Conservation (phyloP, 2,888 invertebrate species). For the Thecophora atra region DNA sequence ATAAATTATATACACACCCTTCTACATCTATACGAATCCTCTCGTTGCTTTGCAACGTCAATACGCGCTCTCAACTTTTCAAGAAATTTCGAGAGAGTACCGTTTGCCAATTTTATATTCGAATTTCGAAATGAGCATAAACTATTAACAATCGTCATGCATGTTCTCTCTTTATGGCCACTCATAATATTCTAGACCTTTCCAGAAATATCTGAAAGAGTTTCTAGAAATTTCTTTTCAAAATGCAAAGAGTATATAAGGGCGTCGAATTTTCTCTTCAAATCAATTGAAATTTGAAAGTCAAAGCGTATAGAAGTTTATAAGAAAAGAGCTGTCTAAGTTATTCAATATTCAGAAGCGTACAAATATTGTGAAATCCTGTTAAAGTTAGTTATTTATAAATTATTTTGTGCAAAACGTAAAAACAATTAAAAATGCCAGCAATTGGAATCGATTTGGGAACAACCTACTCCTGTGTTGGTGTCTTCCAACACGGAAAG, state of each 20-base stretch:
- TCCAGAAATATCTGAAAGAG: neutral
- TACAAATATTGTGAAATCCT: neutral
- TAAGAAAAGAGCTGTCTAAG: neutral
- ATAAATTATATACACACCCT: no score
- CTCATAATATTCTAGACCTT: no score
- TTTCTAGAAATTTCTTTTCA: constrained; percentile 19
- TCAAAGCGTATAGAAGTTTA: constrained; percentile 5
- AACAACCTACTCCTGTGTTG: constrained; percentile 87
- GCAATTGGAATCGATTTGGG: constrained; percentile 87
- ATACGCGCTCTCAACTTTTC: no score
- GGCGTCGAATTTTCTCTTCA: neutral
- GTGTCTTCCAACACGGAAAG: constrained; percentile 83
- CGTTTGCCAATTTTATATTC: no score
- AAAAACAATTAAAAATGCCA: constrained; percentile 59
- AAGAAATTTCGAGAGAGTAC: no score
- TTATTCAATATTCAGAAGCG: neutral
- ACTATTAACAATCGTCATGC: no score
- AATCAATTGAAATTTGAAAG: neutral
- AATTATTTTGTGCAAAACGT: constrained; percentile 1
- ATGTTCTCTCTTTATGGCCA: no score
- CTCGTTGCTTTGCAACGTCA: no score
- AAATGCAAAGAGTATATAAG: constrained; percentile 12
- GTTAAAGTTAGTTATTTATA: neutral
- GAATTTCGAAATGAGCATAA: no score
- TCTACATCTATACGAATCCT: no score